Conservation (phyloP, 2,797 vertebrate genomes). For the Danio jaintianensis region DNA sequence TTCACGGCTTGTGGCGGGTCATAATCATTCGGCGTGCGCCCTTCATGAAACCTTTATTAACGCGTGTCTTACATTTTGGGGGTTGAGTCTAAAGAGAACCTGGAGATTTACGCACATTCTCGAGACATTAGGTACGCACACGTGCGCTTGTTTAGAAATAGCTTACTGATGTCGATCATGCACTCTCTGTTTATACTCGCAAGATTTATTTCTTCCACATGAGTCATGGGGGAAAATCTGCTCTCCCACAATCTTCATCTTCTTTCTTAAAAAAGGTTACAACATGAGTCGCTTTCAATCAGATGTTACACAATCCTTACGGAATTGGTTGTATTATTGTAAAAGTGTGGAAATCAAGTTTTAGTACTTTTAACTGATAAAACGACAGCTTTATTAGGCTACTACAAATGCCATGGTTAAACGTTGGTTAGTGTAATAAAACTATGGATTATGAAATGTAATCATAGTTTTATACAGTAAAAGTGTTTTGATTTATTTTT, state of each 20-base stretch:
- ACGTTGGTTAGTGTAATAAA: too few relatives aligned
- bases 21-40: slow-evolving; percentile 24
- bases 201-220: slow-evolving; percentile 35
- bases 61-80: slow-evolving; percentile 59
- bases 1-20: slow-evolving; percentile 24
- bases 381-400: too few relatives aligned
- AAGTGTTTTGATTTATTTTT: too few relatives aligned
- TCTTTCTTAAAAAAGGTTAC: neutral
- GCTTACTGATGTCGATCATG: slow-evolving; percentile 8
- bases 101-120: slow-evolving; percentile 14
- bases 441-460: too few relatives aligned
- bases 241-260: neutral
- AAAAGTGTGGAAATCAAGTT: too few relatives aligned
- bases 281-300: too few relatives aligned
- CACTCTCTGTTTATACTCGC: slow-evolving; percentile 32
- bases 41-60: slow-evolving; percentile 57
- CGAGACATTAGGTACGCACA: slow-evolving; percentile 11
- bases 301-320: too few relatives aligned
- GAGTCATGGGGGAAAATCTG: slow-evolving; percentile 19
- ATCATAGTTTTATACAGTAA: too few relatives aligned
- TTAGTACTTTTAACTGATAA: too few relatives aligned
- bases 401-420: too few relatives aligned
- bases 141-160: slow-evolving; percentile 40
- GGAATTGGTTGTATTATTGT: too few relatives aligned
- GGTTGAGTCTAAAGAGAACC: slow-evolving; percentile 10